phyloP scores from a whole-genome alignment of 1,140 invertebrate species.

The Chrysomallon squamiferum region DNA sequence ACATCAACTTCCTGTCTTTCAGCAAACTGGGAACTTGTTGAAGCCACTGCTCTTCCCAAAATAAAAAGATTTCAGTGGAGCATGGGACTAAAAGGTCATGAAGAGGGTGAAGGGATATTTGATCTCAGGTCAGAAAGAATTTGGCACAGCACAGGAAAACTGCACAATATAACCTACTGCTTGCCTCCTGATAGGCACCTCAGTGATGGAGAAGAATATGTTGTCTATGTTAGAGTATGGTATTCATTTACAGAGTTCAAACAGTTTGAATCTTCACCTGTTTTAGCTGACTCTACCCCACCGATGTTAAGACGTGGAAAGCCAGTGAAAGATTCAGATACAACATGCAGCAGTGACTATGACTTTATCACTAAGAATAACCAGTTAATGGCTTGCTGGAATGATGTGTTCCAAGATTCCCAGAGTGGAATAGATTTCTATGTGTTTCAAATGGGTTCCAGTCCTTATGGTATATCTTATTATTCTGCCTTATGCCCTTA shows the following conservation, averaged over 20 bases:
- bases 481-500: too few species aligned
- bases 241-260: slow-evolving; percentile 10
- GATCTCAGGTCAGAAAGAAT: slow-evolving; percentile 11
- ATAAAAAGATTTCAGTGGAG: slow-evolving; percentile 34
- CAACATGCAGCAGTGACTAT: slow-evolving; percentile 15
- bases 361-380: slow-evolving; percentile 12
- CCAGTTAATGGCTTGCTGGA: slow-evolving; percentile 27
- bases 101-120: slow-evolving; percentile 27
- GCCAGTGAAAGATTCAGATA: slow-evolving; percentile 20
- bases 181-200: slow-evolving; percentile 15
- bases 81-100: slow-evolving; percentile 16
- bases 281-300: slow-evolving; percentile 22
- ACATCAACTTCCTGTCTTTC: neutral
- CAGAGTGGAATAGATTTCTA: slow-evolving; percentile 23
- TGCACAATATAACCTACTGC: slow-evolving; percentile 23
- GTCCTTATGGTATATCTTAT: slow-evolving; percentile 21
- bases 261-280: slow-evolving; percentile 17
- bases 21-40: neutral
- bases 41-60: too few species aligned
- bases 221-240: slow-evolving; percentile 33
- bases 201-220: slow-evolving; percentile 14
- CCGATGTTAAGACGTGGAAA: slow-evolving; percentile 22
- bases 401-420: slow-evolving; percentile 27
- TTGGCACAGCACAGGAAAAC: slow-evolving; percentile 31
- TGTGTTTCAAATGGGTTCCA: slow-evolving; percentile 20